Conservation (phyloP, 2,797 vertebrate genomes). For the Chaunax sp. region DNA sequence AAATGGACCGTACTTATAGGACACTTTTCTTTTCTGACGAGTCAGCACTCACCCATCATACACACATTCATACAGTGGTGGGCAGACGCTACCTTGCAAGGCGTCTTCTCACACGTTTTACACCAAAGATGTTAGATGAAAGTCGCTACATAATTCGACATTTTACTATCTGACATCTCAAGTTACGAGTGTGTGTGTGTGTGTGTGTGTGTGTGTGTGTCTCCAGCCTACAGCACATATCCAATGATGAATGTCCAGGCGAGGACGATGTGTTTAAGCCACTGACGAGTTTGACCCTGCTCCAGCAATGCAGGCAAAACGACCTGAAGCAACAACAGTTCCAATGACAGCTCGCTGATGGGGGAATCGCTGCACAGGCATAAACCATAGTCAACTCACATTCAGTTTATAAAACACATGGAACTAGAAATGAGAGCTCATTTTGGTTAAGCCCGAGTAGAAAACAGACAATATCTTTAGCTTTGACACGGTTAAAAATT, state of each 20-base stretch:
- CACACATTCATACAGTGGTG: too few relatives aligned
- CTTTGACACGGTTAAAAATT: too few relatives aligned
- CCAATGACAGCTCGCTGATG: conserved; percentile 84
- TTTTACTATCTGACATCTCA: not conserved
- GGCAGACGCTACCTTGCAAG: too few relatives aligned
- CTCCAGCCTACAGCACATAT: conserved; percentile 88
- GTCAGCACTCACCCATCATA: too few relatives aligned
- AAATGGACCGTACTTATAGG: too few relatives aligned
- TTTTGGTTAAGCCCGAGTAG: not conserved
- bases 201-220: conserved; percentile 36
- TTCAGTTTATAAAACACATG: conserved; percentile 37
- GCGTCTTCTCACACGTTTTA: not conserved
- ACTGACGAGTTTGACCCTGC: conserved; percentile 95
- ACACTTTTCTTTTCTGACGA: too few relatives aligned
- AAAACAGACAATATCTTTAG: not conserved
- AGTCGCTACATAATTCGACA: too few relatives aligned
- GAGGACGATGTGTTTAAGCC: conserved; percentile 94
- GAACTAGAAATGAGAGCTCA: not conserved
- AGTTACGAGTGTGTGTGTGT: not conserved
- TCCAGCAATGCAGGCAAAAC: conserved; percentile 92
- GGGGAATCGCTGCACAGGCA: conserved; percentile 90
- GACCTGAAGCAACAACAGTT: conserved; percentile 93
- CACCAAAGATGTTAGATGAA: not conserved
- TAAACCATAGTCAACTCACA: conserved; percentile 52
- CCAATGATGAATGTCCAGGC: conserved; percentile 96